Conservation (phyloP, 2,113 vertebrate species). For the Conger conger region DNA sequence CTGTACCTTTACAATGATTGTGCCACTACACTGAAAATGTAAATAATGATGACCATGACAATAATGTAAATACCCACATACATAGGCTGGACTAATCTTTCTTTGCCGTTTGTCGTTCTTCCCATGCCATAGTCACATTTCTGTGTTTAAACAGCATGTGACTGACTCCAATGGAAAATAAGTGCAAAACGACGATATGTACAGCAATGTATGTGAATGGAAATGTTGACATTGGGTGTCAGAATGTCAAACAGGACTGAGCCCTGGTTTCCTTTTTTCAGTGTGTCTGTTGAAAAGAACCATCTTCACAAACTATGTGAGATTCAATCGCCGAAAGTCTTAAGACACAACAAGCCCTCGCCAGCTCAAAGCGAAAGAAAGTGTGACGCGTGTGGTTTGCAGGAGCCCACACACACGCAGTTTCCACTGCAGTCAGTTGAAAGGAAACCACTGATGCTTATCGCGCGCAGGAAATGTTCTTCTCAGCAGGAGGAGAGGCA, state of each 20-base stretch:
- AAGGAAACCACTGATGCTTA: slow-evolving; percentile 1
- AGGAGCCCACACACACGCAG: background rate
- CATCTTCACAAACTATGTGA: background rate
- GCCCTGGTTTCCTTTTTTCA: background rate
- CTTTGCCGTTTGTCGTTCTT: background rate
- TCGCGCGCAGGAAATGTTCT: background rate
- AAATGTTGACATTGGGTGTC: background rate
- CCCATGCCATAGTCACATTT: background rate
- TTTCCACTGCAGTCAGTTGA: slow-evolving; percentile 16
- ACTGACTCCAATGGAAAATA: background rate
- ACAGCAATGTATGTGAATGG: background rate
- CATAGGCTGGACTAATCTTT: background rate
- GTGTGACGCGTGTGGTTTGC: background rate
- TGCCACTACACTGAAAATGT: background rate
- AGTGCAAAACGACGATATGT: background rate
- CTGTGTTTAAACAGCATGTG: background rate
- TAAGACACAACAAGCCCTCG: background rate
- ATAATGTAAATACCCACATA: background rate
- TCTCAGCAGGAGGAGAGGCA: background rate
- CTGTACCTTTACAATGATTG: background rate
- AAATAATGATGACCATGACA: too few relatives aligned
- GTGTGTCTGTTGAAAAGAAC: background rate
- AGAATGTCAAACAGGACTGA: background rate
- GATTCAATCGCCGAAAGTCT: background rate
- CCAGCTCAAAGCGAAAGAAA: slow-evolving; percentile 12